Base-by-base conservation (phyloP, 2,888 invertebrate species). In the Diadegma fenestrale region DNA sequence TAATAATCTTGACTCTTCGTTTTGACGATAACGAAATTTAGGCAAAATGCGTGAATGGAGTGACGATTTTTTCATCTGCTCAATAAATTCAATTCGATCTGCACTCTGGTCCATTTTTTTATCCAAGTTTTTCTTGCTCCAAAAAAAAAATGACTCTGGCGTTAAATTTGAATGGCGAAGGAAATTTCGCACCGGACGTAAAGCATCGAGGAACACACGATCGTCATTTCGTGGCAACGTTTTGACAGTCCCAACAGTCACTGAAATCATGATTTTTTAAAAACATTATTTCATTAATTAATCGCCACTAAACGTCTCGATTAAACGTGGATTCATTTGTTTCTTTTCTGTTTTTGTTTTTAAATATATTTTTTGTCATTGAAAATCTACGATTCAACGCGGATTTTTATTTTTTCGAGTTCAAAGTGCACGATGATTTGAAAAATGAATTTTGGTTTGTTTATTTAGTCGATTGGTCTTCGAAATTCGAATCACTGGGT, bases 171-270 rank as follows among this genome's bases (percentile, higher is more conserved):
- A 8, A 10, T 78, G 41, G 10, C 6, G 64, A 71, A 73, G 64
- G 71, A 86, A 79, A 81, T 81, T 81, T 76, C 66, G 26, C 81
- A 66, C 43, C 75, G 81, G 80, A 86, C 84, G 78, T 84, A 81
- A 81, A 86, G 83, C 80, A 78, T 83, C 54, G 77, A 84, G 84
- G 81, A 81, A 86, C 81, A 82, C 51, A 68, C n/a, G 12, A 17
- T 64, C 30, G 33, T 12, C 58, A 4, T 26, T 58, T 58, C 58
- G 58, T 58, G 26, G 14, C 12, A 26, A 58, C 58, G 26, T 58
- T 26, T 58, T 26, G 58, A 58, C 14, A 26, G 22, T 58, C 48
- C n/a, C n/a, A 12, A 6, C 58, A 58, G 14, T 58, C 58, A 58
- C 58, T 14, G 58, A 61, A 63, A 45, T 30, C 7, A 17, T 61